Evolutionary conservation across 2,113 vertebrate species (phyloP).

Genomic region (Picathartes gymnocephalus): DNA sequence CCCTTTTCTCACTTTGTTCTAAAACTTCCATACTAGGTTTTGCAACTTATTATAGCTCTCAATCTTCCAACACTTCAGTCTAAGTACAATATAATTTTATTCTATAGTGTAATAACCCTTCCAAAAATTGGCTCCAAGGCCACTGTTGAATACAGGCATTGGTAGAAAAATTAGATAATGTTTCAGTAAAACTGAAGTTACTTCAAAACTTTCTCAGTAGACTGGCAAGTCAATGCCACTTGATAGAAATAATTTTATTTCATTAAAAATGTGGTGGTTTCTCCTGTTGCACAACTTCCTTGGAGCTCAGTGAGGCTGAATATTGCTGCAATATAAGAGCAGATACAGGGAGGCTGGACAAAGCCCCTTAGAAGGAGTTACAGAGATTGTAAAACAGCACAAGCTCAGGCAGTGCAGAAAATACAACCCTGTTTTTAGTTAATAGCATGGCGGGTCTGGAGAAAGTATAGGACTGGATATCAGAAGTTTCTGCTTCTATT

Average conservation of each 20-base stretch:
- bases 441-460: not conserved
- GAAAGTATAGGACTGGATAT: not conserved
- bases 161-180: not conserved
- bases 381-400: not conserved
- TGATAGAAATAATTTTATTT: not conserved
- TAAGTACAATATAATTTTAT: not conserved
- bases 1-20: not conserved
- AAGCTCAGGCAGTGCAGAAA: not conserved
- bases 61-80: not conserved
- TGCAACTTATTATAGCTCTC: not conserved
- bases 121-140: not conserved
- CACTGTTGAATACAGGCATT: not conserved
- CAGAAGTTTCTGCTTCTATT: not conserved
- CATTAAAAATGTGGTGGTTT: not conserved
- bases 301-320: not conserved
- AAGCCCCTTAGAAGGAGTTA: not conserved
- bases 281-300: not conserved
- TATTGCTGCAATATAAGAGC: not conserved
- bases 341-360: not conserved
- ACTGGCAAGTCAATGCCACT: not conserved
- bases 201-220: not conserved
- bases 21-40: not conserved
- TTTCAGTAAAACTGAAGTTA: not conserved
- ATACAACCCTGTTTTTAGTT: not conserved
- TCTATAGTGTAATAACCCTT: not conserved